Conservation (phyloP, 1,140 invertebrate genomes). For the Zeugodacus cucurbitae region DNA sequence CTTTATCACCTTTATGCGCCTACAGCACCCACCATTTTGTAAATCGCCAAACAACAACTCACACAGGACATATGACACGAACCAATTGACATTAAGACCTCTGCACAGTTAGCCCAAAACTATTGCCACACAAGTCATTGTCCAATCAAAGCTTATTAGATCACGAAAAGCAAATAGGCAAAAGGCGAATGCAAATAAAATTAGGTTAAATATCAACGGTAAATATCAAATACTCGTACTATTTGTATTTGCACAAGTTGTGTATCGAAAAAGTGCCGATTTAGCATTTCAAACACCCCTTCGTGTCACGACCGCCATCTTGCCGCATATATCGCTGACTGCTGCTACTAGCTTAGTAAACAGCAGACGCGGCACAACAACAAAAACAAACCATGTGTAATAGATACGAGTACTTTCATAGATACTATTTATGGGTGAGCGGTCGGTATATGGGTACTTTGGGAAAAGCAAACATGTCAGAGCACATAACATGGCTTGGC, state of each 20-base stretch:
- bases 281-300: neutral
- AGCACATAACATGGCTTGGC: neutral
- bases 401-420: slow-evolving; percentile 1
- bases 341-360: neutral
- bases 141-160: neutral
- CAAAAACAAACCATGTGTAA: slow-evolving; percentile 6
- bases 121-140: neutral
- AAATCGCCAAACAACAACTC: neutral
- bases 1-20: too few species aligned
- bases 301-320: neutral
- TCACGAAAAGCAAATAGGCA: neutral
- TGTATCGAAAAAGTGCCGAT: neutral
- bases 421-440: too few species aligned
- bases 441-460: too few species aligned
- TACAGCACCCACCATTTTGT: neutral
- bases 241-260: neutral
- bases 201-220: slow-evolving; percentile 8
- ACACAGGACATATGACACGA: neutral
- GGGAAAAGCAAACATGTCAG: neutral
- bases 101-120: too few species aligned
- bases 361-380: neutral
- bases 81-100: neutral
- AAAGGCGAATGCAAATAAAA: slow-evolving; percentile 14
- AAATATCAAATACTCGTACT: neutral
- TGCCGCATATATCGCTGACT: neutral